These are phyloP conservation scores for Spea bombifrons DNA, from an alignment of 2,113 vertebrate genomes.

Conservation along the genomic window DNA sequence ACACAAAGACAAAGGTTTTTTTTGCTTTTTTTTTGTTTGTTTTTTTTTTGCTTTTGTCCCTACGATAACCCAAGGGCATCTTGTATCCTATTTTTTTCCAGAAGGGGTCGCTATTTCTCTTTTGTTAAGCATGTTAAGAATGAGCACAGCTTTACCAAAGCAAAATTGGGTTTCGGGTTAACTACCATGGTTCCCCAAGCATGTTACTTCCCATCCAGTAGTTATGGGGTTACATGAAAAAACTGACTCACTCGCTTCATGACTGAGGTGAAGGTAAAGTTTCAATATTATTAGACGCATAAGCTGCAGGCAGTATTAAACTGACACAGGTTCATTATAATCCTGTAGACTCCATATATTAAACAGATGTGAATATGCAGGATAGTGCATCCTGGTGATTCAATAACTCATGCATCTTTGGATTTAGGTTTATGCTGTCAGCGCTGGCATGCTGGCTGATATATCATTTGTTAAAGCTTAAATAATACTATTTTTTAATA, in stretches of 20 bases:
- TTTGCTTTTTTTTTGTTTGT: not conserved
- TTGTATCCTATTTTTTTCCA: not conserved
- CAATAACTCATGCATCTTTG: conserved; percentile 7
- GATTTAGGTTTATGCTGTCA: not conserved
- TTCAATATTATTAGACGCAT: not conserved
- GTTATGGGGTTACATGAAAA: conserved; percentile 10
- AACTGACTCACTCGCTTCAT: not conserved
- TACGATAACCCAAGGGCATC: not conserved
- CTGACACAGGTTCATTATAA: not conserved
- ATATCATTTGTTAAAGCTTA: too few species aligned
- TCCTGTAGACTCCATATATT: not conserved
- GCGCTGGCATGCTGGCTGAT: too few species aligned
- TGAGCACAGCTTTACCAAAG: not conserved
- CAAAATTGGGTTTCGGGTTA: not conserved
- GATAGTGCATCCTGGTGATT: conserved; percentile 9
- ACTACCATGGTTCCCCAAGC: not conserved
- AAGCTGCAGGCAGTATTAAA: conserved; percentile 23
- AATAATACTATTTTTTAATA: too few species aligned
- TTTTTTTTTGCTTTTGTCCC: not conserved
- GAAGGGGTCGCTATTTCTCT: conserved; percentile 31
- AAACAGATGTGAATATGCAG: conserved; percentile 16
- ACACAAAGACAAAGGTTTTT: conserved; percentile 16
- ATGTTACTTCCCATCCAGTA: not conserved
- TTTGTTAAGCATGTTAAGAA: not conserved
- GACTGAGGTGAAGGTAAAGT: not conserved